Evolutionary conservation across 1,140 invertebrate species (phyloP).

Genomic region (Steinernema khuongi): DNA sequence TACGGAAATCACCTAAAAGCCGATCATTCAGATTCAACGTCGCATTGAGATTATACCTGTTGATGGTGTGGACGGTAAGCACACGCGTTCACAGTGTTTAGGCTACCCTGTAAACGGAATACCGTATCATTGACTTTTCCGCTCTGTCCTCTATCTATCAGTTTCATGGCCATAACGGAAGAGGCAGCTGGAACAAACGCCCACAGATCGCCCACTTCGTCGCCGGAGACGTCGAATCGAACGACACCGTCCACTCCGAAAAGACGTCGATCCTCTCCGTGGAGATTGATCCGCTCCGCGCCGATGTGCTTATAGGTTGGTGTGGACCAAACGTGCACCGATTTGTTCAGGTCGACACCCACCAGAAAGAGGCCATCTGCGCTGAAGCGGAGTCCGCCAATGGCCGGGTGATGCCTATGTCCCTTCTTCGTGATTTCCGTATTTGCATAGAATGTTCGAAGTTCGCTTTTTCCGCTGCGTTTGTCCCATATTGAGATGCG

Average conservation of each 20-base stretch:
- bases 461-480: slow-evolving; percentile 1
- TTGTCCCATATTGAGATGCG: not conserved
- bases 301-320: not conserved
- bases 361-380: not conserved
- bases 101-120: not conserved
- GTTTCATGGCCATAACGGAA: not conserved
- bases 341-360: not conserved
- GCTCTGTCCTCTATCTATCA: not conserved
- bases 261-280: too few species aligned
- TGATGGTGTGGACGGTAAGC: not conserved
- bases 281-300: not conserved
- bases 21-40: not conserved
- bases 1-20: not conserved
- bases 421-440: not conserved
- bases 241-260: not conserved
- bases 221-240: not conserved
- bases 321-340: not conserved
- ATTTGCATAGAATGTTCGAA: not conserved
- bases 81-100: not conserved
- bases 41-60: not conserved
- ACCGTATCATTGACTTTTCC: not conserved
- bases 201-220: not conserved
- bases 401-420: not conserved
- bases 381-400: not conserved
- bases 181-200: not conserved